Conservation (phyloP, 2,888 invertebrate genomes). For the Hipparchia sbordonii region DNA sequence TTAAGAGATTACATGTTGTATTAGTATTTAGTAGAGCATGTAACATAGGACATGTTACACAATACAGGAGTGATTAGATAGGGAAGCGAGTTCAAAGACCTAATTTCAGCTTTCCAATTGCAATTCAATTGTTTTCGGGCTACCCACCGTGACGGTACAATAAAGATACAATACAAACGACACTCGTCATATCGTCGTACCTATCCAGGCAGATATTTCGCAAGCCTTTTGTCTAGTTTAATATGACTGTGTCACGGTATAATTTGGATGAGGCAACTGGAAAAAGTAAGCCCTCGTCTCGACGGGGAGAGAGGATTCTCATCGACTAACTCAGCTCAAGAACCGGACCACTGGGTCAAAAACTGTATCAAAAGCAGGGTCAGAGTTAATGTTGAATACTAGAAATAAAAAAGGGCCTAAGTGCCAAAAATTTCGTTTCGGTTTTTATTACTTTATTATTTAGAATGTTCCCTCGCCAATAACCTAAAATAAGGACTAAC, state of each 20-base stretch:
- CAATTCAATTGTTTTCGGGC: constrained; percentile 34
- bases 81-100: constrained; percentile 3
- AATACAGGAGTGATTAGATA: constrained; percentile 1
- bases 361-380: no score
- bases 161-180: constrained; percentile 36
- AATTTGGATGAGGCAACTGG: constrained; percentile 27
- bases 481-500: no score
- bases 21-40: background rate
- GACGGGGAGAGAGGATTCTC: background rate
- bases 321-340: background rate
- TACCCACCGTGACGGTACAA: constrained; percentile 36
- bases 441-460: no score
- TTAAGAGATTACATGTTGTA: background rate
- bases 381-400: no score
- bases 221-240: constrained; percentile 38
- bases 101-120: constrained; percentile 40
- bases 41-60: background rate
- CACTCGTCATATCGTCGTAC: constrained; percentile 14
- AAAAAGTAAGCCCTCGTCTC: background rate
- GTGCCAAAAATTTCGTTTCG: no score
- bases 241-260: constrained; percentile 37
- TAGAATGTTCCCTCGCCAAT: no score
- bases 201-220: constrained; percentile 36
- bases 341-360: background rate
- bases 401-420: no score